These are phyloP conservation scores for Formicarius rufipectus DNA, from an alignment of 2,113 vertebrate species.

Conservation along the genomic window DNA sequence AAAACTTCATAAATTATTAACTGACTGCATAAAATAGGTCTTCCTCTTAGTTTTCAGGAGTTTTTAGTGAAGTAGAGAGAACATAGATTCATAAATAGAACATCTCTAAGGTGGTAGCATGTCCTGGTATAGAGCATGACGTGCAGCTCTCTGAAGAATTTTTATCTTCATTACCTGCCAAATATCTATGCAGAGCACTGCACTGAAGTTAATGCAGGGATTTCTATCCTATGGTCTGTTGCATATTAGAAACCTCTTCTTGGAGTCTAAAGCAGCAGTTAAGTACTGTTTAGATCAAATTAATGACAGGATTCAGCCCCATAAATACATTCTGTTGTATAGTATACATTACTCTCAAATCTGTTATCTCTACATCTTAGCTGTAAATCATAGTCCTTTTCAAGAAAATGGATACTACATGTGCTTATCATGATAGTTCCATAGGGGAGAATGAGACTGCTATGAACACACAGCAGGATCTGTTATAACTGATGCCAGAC, in stretches of 20 bases:
- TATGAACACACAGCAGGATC: background rate
- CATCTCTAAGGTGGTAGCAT: background rate
- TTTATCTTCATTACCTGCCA: background rate
- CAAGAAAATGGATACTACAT: background rate
- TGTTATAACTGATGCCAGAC: background rate
- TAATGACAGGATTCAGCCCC: background rate
- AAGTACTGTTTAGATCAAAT: background rate
- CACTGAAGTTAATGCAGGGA: background rate
- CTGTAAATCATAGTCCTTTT: background rate
- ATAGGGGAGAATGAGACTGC: background rate
- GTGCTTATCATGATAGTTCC: background rate
- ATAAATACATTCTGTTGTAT: background rate
- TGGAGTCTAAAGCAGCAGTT: background rate
- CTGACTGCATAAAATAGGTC: background rate
- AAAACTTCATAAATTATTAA: background rate
- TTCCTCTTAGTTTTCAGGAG: background rate
- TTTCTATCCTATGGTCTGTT: background rate
- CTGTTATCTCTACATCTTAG: background rate
- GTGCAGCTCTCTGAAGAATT: background rate
- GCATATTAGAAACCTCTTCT: background rate
- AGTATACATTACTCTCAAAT: background rate
- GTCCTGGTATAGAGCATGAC: background rate
- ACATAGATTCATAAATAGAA: background rate
- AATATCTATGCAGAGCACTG: background rate
- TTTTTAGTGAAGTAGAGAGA: background rate